Conservation (phyloP, 2,888 invertebrate genomes). For the Branchipolynoe longqiensis region DNA sequence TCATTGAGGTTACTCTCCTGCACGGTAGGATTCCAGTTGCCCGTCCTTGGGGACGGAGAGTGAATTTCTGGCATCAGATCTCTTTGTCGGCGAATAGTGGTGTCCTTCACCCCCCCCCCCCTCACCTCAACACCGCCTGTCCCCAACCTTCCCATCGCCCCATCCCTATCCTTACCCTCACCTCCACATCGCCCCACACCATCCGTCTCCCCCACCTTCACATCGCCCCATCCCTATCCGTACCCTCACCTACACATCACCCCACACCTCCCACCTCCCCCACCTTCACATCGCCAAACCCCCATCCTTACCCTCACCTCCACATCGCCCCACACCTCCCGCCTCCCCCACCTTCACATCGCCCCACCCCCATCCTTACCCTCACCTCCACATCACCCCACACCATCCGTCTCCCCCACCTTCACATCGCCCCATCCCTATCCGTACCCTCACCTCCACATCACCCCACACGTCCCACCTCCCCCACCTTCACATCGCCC, state of each 20-base stretch:
- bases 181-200: too few relatives aligned
- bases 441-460: neutral
- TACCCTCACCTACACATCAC: neutral
- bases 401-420: neutral
- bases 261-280: neutral
- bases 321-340: too few relatives aligned
- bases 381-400: neutral
- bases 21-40: neutral
- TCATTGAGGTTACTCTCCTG: neutral
- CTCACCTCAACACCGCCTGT: neutral
- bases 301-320: too few relatives aligned
- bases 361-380: too few relatives aligned
- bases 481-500: neutral
- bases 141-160: neutral
- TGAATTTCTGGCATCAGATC: neutral
- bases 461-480: neutral
- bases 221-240: neutral
- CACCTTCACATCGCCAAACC: neutral
- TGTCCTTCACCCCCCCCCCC: neutral
- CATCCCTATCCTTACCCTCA: neutral
- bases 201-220: neutral
- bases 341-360: too few relatives aligned
- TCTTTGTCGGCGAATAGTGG: neutral
- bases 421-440: too few relatives aligned
- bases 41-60: neutral